Percentiles rank a stretch among this genome's conserved stretches.
Evolutionary conservation across 2,888 invertebrate genomes (phyloP).

Genomic region (Caenorhabditis sp.): DNA sequence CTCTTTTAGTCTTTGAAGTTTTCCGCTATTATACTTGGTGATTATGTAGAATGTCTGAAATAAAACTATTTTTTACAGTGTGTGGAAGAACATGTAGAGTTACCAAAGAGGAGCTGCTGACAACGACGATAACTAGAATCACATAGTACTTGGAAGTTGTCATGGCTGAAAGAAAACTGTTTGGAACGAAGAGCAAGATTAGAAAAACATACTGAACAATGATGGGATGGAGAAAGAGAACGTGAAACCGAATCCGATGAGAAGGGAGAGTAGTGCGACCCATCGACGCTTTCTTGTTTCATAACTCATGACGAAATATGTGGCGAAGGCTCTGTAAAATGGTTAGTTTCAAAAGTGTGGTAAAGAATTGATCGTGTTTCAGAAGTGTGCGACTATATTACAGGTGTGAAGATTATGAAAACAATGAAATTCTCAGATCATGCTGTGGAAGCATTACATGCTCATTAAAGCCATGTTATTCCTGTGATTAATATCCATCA

Average conservation of each 20-base stretch:
- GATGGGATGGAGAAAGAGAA: background rate
- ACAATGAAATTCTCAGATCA: no score
- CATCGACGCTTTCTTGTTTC: background rate
- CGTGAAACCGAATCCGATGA: background rate
- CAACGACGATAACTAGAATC: background rate
- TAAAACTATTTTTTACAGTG: background rate
- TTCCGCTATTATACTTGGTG: background rate
- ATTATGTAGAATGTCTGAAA: background rate
- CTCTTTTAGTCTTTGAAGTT: background rate
- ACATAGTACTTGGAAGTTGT: background rate
- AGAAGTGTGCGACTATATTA: no score
- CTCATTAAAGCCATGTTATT: no score
- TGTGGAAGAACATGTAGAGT: background rate
- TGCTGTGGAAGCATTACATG: no score
- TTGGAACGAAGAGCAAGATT: no score
- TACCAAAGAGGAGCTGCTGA: background rate
- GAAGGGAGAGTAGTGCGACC: background rate
- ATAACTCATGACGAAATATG: background rate
- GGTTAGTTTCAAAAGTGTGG: no score
- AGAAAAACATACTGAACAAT: background rate
- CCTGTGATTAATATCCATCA: no score
- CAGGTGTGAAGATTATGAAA: no score
- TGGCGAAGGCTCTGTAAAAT: background rate
- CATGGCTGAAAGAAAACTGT: background rate
- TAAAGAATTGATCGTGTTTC: no score